Conservation (phyloP, 2,888 invertebrate genomes). For the Acrobasis repandana region DNA sequence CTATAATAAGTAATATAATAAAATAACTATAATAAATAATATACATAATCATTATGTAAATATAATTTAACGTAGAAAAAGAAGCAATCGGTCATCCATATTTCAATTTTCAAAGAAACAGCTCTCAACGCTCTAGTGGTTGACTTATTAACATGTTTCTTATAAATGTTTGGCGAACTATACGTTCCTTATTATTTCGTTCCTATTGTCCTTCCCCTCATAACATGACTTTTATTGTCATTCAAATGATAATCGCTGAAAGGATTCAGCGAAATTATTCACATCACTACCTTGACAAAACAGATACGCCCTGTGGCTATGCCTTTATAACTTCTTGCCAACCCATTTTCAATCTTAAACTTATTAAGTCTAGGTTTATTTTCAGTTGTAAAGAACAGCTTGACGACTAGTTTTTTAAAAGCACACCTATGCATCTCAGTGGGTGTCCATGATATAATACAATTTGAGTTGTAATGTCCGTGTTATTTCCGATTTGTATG, state of each 20-base stretch:
- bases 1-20: too few relatives aligned
- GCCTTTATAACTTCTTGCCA: conserved; percentile 37
- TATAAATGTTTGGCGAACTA: conserved; percentile 30
- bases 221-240: conserved; percentile 73
- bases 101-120: conserved; percentile 5
- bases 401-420: conserved; percentile 45
- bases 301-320: conserved; percentile 81
- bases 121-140: conserved; percentile 2
- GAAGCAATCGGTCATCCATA: not conserved
- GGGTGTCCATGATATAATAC: conserved; percentile 57
- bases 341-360: conserved; percentile 30
- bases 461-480: conserved; percentile 64
- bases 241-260: conserved; percentile 80
- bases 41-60: too few relatives aligned
- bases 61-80: not conserved
- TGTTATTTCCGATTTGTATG: conserved; percentile 45
- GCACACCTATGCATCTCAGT: conserved; percentile 76
- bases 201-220: conserved; percentile 60
- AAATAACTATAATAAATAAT: too few relatives aligned
- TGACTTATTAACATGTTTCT: conserved; percentile 26
- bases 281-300: conserved; percentile 73
- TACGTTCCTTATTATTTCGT: conserved; percentile 39
- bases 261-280: conserved; percentile 78
- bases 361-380: conserved; percentile 34
- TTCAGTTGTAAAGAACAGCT: conserved; percentile 26